These are phyloP conservation scores for Lordiphosa clarofinis DNA, from an alignment of 1,140 invertebrate species.

Conservation along the genomic window DNA sequence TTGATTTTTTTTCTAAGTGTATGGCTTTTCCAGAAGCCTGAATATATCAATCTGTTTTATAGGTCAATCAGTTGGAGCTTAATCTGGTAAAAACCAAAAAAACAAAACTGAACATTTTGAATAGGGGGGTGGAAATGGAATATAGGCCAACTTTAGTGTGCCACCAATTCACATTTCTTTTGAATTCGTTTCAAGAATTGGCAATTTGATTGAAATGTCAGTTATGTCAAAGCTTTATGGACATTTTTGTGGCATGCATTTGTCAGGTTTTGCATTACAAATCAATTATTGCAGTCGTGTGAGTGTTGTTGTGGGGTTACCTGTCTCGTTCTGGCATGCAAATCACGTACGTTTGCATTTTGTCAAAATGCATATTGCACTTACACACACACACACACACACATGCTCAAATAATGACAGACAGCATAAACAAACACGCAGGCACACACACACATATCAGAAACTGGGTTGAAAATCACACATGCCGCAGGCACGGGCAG, in stretches of 20 bases:
- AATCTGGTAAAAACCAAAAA: no score
- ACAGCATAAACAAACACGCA: constrained; percentile 69
- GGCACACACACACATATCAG: neutral
- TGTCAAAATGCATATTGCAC: constrained; percentile 74
- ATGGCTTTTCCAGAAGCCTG: no score
- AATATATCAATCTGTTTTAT: no score
- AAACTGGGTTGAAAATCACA: neutral
- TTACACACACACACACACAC: constrained; percentile 26
- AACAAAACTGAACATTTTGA: no score
- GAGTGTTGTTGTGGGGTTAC: constrained; percentile 9
- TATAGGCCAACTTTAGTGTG: no score
- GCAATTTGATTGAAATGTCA: constrained; percentile 18
- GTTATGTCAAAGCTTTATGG: constrained; percentile 10
- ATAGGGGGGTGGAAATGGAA: no score
- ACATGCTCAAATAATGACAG: constrained; percentile 63
- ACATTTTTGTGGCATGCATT: constrained; percentile 31
- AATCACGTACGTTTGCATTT: constrained; percentile 75
- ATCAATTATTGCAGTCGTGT: constrained; percentile 57
- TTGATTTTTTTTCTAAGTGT: no score
- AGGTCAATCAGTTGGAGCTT: no score
- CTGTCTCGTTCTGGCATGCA: constrained; percentile 35
- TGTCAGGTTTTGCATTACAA: constrained; percentile 67
- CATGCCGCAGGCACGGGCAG: constrained; percentile 1
- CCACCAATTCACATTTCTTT: neutral
- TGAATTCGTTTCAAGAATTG: constrained; percentile 4